Base-by-base conservation (phyloP, 2,797 vertebrate species). In the Hafferia zeledoni region DNA sequence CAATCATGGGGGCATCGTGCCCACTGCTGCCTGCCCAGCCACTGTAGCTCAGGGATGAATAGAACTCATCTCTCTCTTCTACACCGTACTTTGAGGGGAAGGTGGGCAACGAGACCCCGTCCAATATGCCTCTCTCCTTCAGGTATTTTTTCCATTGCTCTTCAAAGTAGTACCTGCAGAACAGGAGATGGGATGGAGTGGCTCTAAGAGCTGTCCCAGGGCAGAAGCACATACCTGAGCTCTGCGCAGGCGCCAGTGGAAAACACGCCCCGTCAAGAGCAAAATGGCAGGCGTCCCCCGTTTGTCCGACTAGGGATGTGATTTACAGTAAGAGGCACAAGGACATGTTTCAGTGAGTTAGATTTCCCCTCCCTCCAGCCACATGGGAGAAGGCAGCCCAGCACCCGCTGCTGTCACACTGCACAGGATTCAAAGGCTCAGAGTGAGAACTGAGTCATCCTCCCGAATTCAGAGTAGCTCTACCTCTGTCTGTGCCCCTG, bases 1-100 rank as follows among this genome's bases (percentile, higher is more conserved):
- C 98, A 2, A 99, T 98, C 98, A 99, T 98, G 82, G 98, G 98
- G 10, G 98, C 98, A 4, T 98, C 98, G 0, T 98, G 98, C 3
- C 98, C 98, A 2, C 98, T 98, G 96, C 98, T 96, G 69, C 98
- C 98, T 0, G 95, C 98, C 97, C 97, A 98, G 86, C 98, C 98
- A 0, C 55, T 37, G 16, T 96, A 98, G 96, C 98, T 98, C 39
- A 98, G 23, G 0, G 97, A 96, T 2, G 41, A 65, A 79, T 98
- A 99, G 94, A 98, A 98, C 0, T 17, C 15, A 50, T 99, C 98
- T 49, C 98, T 96, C 91, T 98, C 97, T 49, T 97, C 92, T 76
- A 98, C 98, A 0, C 88, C 97, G 0, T 98, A 98, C 11, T 47
- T 39, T 24, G 92, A 3, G 0, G 98, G 98, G 81, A 98, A 99